Evolutionary conservation across 2,797 vertebrate species (phyloP).

Genomic region (Lepilemur septentrionalis): DNA sequence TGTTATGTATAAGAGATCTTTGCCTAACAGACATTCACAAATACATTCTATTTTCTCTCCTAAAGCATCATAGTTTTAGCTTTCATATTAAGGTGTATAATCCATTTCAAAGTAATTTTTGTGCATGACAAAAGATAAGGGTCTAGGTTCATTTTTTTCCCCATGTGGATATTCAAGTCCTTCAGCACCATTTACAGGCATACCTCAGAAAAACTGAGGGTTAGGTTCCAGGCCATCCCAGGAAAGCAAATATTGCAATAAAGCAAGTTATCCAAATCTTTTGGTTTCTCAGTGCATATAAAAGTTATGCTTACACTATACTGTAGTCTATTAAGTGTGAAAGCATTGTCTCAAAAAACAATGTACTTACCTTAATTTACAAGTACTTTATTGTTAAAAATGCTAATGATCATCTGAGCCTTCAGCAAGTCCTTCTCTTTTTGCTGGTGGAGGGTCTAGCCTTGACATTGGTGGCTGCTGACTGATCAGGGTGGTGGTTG

Average conservation of each 20-base stretch:
- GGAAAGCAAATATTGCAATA: background rate
- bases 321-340: background rate
- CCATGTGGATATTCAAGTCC: background rate
- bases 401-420: too few relatives aligned
- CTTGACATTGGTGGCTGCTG: background rate
- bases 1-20: background rate
- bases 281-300: background rate
- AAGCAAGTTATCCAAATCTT: background rate
- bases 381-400: background rate
- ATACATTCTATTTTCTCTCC: background rate
- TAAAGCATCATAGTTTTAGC: background rate
- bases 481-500: background rate
- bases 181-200: background rate
- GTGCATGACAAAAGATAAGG: background rate
- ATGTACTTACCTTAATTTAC: background rate
- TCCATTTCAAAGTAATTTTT: conserved; percentile 14
- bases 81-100: background rate
- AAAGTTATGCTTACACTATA: background rate
- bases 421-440: too few relatives aligned
- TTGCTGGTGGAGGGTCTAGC: background rate
- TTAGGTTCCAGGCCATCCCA: background rate
- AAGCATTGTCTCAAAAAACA: background rate
- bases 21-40: background rate
- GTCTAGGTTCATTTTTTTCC: background rate
- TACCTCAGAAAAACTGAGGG: background rate